phyloP scores from a whole-genome alignment of 2,797 vertebrate genomes.

The Thaleichthys pacificus region DNA sequence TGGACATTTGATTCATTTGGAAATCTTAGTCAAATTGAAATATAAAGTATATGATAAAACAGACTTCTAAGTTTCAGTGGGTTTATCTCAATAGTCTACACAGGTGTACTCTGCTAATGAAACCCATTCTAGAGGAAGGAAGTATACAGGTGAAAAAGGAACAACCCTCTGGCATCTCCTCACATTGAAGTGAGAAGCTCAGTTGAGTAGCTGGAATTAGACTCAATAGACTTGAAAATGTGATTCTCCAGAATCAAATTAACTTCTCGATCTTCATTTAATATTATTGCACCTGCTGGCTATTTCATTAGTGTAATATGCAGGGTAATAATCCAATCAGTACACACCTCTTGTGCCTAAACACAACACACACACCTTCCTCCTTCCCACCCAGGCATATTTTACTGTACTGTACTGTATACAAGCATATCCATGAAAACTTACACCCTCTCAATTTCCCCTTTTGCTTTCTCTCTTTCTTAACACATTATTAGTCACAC shows the following conservation, averaged over 20 bases:
- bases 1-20: too few species aligned
- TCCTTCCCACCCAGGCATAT: not conserved
- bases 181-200: constrained; percentile 26
- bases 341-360: not conserved
- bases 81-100: not conserved
- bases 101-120: constrained; percentile 13
- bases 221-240: constrained; percentile 59
- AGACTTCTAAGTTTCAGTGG: too few species aligned
- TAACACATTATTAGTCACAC: too few species aligned
- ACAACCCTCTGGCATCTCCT: constrained; percentile 8
- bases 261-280: constrained; percentile 56
- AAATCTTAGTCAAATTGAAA: too few species aligned
- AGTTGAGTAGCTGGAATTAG: constrained; percentile 6
- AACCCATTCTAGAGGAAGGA: too few species aligned
- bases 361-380: not conserved
- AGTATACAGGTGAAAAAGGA: too few species aligned
- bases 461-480: too few species aligned
- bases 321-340: not conserved
- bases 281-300: constrained; percentile 44
- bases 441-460: not conserved
- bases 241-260: constrained; percentile 55
- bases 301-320: constrained; percentile 24
- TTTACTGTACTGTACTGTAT: too few species aligned
- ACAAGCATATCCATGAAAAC: too few species aligned
- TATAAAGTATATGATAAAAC: too few species aligned